Evolutionary conservation across 2,113 vertebrate species (phyloP).

Genomic region (Merops nubicus): DNA sequence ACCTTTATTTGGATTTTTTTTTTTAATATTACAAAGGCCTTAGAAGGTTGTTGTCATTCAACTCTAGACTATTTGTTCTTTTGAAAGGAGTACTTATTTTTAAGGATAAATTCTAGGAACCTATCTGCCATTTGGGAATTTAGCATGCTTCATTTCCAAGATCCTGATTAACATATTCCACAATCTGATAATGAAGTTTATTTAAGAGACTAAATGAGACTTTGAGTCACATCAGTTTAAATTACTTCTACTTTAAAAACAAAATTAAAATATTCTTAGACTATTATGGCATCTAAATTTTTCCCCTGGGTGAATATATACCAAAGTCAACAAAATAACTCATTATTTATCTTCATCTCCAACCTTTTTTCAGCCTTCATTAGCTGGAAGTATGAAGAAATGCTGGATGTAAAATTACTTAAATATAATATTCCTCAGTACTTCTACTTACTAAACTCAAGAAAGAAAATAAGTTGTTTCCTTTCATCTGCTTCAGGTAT

Average conservation of each 20-base stretch:
- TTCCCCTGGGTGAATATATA: accelerated
- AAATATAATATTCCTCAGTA: neutral
- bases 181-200: neutral
- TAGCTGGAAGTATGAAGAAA: neutral
- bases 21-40: neutral
- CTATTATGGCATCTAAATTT: neutral
- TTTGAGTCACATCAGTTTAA: neutral
- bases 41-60: neutral
- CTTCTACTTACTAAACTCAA: neutral
- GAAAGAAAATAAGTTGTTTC: neutral
- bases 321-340: neutral
- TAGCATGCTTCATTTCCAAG: neutral
- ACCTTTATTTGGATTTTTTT: neutral
- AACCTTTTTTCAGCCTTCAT: neutral
- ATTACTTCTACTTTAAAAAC: neutral
- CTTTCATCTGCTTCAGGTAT: neutral
- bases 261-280: neutral
- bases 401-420: neutral
- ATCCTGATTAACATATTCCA: neutral
- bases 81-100: neutral
- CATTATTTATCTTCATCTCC: neutral
- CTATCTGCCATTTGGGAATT: neutral
- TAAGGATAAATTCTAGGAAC: neutral
- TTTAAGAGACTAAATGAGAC: neutral
- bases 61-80: neutral